Evolutionary conservation across 1,140 invertebrate genomes (phyloP).

Genomic region (Probaryconus sp.): DNA sequence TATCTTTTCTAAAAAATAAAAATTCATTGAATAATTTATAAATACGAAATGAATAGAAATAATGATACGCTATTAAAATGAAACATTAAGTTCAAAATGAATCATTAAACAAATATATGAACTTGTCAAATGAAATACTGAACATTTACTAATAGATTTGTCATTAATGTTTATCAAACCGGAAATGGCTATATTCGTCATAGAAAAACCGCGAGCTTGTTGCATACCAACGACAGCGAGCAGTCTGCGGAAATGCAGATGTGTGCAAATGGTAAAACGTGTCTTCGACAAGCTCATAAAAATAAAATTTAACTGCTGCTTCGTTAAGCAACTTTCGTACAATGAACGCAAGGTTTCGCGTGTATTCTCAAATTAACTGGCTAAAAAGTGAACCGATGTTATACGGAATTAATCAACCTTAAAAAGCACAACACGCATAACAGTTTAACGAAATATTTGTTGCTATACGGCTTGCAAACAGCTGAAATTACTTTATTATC

Average conservation of each 20-base stretch:
- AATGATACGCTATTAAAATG: no score
- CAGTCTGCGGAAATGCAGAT: slow-evolving; percentile 40
- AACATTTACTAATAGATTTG: slow-evolving; percentile 37
- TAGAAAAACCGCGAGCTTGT: slow-evolving; percentile 13
- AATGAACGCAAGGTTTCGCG: slow-evolving; percentile 24
- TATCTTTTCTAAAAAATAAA: no score
- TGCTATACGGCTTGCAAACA: slow-evolving; percentile 37
- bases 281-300: slow-evolving; percentile 56
- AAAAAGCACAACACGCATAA: slow-evolving; percentile 20
- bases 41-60: no score
- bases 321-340: slow-evolving; percentile 36
- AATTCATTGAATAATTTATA: no score
- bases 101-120: neutral
- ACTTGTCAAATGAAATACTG: slow-evolving; percentile 25
- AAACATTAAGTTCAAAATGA: no score
- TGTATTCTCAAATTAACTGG: slow-evolving; percentile 23
- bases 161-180: slow-evolving; percentile 16
- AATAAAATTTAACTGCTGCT: slow-evolving; percentile 51
- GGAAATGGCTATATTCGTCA: slow-evolving; percentile 17
- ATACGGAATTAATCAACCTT: slow-evolving; percentile 42
- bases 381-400: slow-evolving; percentile 26
- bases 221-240: slow-evolving; percentile 34
- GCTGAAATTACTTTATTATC: slow-evolving; percentile 53
- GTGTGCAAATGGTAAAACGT: slow-evolving; percentile 47
- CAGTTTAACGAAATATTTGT: slow-evolving; percentile 34